Conservation (phyloP, 2,113 vertebrate genomes). For the Boulengeromyrus knoepffleri region DNA sequence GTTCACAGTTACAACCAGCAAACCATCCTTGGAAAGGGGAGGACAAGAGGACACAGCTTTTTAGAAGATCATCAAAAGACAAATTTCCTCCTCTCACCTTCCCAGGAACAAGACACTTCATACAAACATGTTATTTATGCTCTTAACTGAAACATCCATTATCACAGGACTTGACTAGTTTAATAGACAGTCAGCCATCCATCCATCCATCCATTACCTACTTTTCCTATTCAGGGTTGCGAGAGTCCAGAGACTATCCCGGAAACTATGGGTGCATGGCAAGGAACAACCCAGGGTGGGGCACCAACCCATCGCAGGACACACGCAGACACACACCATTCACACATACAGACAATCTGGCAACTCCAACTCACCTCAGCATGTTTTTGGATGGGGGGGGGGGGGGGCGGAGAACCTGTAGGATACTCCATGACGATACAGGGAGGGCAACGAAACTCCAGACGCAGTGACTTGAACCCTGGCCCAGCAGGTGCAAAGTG, state of each 20-base stretch:
- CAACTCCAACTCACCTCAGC: background rate
- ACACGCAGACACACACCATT: background rate
- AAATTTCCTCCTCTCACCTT: background rate
- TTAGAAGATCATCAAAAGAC: background rate
- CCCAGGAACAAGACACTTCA: background rate
- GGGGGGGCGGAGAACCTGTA: background rate
- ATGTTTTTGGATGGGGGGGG: background rate
- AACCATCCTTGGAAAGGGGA: background rate
- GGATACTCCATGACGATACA: background rate
- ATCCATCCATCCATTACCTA: too few relatives aligned
- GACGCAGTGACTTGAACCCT: background rate
- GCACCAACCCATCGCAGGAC: too few relatives aligned
- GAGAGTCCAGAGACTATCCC: background rate
- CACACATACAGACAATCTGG: background rate
- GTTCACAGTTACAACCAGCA: background rate
- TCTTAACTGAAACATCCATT: background rate
- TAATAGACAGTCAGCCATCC: background rate
- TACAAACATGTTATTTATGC: background rate
- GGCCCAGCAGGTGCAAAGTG: background rate
- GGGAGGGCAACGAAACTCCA: background rate
- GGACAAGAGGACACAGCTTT: background rate
- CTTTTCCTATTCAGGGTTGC: background rate
- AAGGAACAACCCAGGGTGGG: background rate
- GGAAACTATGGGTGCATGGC: background rate
- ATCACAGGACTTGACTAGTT: background rate